Base-by-base conservation (phyloP, 2,113 vertebrate genomes). In the Delphinapterus leucas region DNA sequence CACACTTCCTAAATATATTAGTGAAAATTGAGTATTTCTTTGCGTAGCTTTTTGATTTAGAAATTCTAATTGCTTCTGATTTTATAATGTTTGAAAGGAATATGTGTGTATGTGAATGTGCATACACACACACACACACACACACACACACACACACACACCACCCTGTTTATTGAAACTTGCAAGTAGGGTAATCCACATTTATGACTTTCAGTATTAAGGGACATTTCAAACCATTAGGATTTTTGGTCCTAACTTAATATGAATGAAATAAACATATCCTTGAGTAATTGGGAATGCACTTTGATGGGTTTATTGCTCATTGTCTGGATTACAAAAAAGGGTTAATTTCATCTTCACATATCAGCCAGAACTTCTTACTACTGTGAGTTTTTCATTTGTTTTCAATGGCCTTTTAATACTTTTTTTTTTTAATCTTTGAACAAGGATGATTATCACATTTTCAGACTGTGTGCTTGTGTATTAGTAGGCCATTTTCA, bases 191-290 rank as follows among this genome's bases (percentile, higher is more conserved):
- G 55, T 31, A 73, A 21, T 68, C 55, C 55, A 2, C 65, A 71
- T 92, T 86, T 97, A 85, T 88, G 36, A 82, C 77, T 91, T 89
- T 17, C 3, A 80, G 38, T 87, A 28, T 85, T 60, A 38, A 97
- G 31, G 65, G 21, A 28, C 44, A 36, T 58, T 67, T n/a, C 77
- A 81, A 87, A 79, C 14, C 28, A 36, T 93, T 79, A 88, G 55
- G 23, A 77, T 55, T 86, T 94, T 94, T 77, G 65, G 11, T 53
- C 68, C 3, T 76, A 76, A 49, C 33, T 81, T 91, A 71, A 60
- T 58, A 41, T 80, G 28, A 94, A 83, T 86, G 70, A 93, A 36
- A 47, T 71, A 88, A 88, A 58, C 41, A 70, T 84, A 93, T 76
- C 26, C 38, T 80, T 88, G 61, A 84, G 36, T 77, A 86, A 41